A percentile compares a stretch with the other conserved stretches of the same genome.
phyloP scores from a whole-genome alignment of 2,797 vertebrate species.

The Apogon talboti region DNA sequence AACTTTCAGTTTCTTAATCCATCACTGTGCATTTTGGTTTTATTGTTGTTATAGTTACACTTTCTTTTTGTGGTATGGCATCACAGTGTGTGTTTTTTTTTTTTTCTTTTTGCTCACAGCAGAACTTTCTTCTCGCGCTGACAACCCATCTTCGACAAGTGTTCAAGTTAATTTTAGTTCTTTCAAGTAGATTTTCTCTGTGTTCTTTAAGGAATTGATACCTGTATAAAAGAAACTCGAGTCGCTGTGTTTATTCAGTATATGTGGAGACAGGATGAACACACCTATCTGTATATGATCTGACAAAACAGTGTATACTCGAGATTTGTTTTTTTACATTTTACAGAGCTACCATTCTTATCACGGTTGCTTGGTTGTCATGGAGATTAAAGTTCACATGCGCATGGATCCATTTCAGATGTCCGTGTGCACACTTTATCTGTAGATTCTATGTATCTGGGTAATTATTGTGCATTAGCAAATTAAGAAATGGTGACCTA shows the following conservation, averaged over 20 bases:
- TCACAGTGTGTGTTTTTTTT: neutral
- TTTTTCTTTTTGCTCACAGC: neutral
- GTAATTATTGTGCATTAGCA: neutral
- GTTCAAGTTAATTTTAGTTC: neutral
- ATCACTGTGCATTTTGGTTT: constrained; percentile 9
- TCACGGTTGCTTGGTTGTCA: neutral
- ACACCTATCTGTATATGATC: too few species aligned
- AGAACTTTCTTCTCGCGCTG: neutral
- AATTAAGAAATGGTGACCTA: too few species aligned
- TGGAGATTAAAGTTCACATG: neutral
- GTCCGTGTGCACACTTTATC: too few species aligned
- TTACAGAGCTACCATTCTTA: neutral
- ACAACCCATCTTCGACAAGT: neutral
- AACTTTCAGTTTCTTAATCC: neutral
- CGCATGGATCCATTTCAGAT: too few species aligned
- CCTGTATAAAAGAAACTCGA: neutral
- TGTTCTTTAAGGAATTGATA: neutral
- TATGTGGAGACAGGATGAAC: neutral
- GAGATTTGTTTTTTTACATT: neutral
- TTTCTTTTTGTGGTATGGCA: neutral
- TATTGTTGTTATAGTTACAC: constrained; percentile 1
- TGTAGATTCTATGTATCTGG: too few species aligned
- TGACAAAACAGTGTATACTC: too few species aligned
- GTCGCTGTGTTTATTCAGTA: neutral
- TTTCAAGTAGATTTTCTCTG: neutral